phyloP scores from a whole-genome alignment of 2,113 vertebrate genomes.

The Stegostoma tigrinum region DNA sequence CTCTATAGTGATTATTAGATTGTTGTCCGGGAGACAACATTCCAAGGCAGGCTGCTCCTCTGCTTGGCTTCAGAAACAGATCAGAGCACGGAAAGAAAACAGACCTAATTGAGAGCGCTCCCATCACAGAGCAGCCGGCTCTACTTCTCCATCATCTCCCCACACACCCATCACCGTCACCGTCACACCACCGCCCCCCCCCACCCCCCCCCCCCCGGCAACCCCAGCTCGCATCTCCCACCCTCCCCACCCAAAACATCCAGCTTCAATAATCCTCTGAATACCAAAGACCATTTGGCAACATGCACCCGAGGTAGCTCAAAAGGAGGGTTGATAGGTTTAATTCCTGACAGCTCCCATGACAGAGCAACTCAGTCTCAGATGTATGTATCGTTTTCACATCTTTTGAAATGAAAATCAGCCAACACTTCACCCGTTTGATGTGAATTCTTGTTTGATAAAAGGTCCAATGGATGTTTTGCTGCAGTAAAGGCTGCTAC shows the following conservation, averaged over 20 bases:
- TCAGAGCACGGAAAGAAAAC: not conserved
- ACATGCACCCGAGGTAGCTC: not conserved
- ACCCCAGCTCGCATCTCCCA: too few species aligned
- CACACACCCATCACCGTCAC: too few species aligned
- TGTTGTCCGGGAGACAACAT: constrained; percentile 24
- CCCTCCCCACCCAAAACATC: not conserved
- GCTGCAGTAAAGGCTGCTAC: not conserved
- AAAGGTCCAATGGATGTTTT: not conserved
- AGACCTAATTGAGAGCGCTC: not conserved
- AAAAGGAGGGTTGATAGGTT: not conserved
- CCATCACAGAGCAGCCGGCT: not conserved
- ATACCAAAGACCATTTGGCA: not conserved
- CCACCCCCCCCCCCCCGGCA: not conserved
- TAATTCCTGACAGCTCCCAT: not conserved
- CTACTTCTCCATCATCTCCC: too few species aligned
- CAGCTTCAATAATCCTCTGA: not conserved
- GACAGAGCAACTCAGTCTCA: not conserved
- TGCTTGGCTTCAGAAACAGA: not conserved
- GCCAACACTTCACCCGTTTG: not conserved
- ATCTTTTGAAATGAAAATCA: not conserved
- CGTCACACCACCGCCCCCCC: too few species aligned
- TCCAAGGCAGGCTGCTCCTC: not conserved
- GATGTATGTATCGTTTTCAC: not conserved
- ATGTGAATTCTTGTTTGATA: not conserved
- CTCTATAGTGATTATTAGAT: not conserved